Evolutionary conservation across 1,140 invertebrate species (phyloP).

Genomic region (Zelostemma sp.): DNA sequence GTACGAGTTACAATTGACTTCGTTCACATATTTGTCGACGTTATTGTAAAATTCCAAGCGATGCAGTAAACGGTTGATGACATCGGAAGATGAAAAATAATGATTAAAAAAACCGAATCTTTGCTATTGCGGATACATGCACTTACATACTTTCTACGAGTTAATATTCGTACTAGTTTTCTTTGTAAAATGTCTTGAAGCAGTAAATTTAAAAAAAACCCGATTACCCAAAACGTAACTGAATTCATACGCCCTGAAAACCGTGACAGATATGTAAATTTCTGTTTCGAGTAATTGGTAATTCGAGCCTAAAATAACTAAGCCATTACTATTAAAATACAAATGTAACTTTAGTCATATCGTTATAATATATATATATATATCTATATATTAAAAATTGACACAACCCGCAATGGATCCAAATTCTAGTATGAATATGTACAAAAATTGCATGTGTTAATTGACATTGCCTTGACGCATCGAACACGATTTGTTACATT

Average conservation of each 20-base stretch:
- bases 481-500: constrained; percentile 19
- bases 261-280: too few relatives aligned
- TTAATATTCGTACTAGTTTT: neutral
- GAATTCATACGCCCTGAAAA: too few relatives aligned
- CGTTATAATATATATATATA: neutral
- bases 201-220: neutral
- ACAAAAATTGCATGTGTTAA: constrained; percentile 48
- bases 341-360: constrained; percentile 16
- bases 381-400: constrained; percentile 10
- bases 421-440: constrained; percentile 26
- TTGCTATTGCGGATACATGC: too few relatives aligned
- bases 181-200: neutral
- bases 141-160: too few relatives aligned
- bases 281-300: constrained; percentile 17
- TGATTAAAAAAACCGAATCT: too few relatives aligned
- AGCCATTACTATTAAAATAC: constrained; percentile 29
- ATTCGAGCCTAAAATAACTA: constrained; percentile 16
- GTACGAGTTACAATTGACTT: too few relatives aligned
- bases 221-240: too few relatives aligned
- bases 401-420: constrained; percentile 12
- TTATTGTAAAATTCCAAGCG: too few relatives aligned
- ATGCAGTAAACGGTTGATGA: too few relatives aligned
- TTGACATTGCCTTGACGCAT: constrained; percentile 39
- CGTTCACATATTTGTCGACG: too few relatives aligned
- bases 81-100: too few relatives aligned